These are phyloP conservation scores for Typhlichthys eigenmanni DNA, from an alignment of 2,797 vertebrate genomes.

Conservation along the genomic window DNA sequence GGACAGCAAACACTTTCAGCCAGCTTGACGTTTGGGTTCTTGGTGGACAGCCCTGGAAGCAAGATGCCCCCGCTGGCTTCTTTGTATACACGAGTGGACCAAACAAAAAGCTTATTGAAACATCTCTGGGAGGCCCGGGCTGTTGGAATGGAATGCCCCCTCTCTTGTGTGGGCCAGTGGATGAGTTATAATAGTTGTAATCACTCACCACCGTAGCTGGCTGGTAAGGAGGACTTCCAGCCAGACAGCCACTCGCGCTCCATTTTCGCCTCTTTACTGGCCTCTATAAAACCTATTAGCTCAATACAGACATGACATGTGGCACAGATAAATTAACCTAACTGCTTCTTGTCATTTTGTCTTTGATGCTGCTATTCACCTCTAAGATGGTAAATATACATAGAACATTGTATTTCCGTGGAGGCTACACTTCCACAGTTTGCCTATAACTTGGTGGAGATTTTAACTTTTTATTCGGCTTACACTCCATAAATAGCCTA, in stretches of 20 bases:
- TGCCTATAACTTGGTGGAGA: not conserved
- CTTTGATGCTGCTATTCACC: not conserved
- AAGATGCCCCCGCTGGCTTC: slow-evolving; percentile 52
- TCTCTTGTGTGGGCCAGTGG: slow-evolving; percentile 36
- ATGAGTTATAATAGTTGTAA: slow-evolving; percentile 38
- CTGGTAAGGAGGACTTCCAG: slow-evolving; percentile 24
- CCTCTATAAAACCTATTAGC: slow-evolving; percentile 65
- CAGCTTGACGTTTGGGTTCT: slow-evolving; percentile 27
- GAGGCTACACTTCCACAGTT: too few relatives aligned
- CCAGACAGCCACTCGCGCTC: slow-evolving; percentile 41
- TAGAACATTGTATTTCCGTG: too few relatives aligned
- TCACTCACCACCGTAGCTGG: slow-evolving; percentile 50
- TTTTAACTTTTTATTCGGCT: slow-evolving; percentile 9
- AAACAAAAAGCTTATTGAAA: slow-evolving; percentile 71
- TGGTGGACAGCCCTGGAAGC: slow-evolving; percentile 34
- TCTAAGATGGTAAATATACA: too few relatives aligned
- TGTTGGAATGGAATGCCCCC: slow-evolving; percentile 66
- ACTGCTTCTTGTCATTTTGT: slow-evolving; percentile 23
- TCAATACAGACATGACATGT: slow-evolving; percentile 45
- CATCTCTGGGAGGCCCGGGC: slow-evolving; percentile 68
- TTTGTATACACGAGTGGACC: slow-evolving; percentile 59
- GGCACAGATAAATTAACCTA: slow-evolving; percentile 49
- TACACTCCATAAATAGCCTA: slow-evolving; percentile 11
- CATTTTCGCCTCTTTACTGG: slow-evolving; percentile 38
- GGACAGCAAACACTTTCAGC: slow-evolving; percentile 58